Evolutionary conservation across 2,888 invertebrate genomes (phyloP).

Genomic region (Trissoscelio sp.): DNA sequence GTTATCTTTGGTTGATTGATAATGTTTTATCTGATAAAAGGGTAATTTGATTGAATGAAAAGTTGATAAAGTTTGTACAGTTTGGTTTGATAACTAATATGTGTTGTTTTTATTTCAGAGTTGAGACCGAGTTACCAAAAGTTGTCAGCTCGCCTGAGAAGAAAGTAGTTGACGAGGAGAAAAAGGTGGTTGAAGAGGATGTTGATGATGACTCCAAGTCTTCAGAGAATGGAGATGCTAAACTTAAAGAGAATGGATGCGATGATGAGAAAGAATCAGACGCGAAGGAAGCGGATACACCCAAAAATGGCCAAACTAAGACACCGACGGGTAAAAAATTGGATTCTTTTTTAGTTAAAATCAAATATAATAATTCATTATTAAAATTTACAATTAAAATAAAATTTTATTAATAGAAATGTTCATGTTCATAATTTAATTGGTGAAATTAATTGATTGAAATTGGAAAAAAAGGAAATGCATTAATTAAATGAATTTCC

Average conservation of each 20-base stretch:
- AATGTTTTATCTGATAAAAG: not conserved
- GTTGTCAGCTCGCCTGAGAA: constrained; percentile 83
- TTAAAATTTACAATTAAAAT: too few relatives aligned
- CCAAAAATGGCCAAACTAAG: constrained; percentile 83
- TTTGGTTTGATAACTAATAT: constrained; percentile 9
- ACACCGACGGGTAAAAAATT: constrained; percentile 78
- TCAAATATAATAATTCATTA: too few relatives aligned
- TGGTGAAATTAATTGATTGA: too few relatives aligned
- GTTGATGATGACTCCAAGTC: constrained; percentile 82
- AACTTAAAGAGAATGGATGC: constrained; percentile 83
- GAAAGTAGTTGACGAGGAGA: constrained; percentile 82
- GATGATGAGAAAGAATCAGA: constrained; percentile 82
- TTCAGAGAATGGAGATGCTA: constrained; percentile 82
- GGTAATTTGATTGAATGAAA: not conserved
- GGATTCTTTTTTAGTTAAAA: too few relatives aligned
- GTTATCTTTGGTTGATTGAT: too few relatives aligned
- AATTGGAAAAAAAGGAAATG: too few relatives aligned
- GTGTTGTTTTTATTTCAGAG: constrained; percentile 37
- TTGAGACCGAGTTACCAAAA: constrained; percentile 72
- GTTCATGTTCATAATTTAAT: too few relatives aligned
- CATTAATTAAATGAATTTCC: not conserved
- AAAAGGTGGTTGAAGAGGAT: constrained; percentile 77
- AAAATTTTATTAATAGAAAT: too few relatives aligned
- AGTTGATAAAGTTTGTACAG: too few relatives aligned
- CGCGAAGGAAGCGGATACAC: constrained; percentile 82